Base-by-base conservation (phyloP, 2,888 invertebrate genomes). In the Drosophila vallismaia region DNA sequence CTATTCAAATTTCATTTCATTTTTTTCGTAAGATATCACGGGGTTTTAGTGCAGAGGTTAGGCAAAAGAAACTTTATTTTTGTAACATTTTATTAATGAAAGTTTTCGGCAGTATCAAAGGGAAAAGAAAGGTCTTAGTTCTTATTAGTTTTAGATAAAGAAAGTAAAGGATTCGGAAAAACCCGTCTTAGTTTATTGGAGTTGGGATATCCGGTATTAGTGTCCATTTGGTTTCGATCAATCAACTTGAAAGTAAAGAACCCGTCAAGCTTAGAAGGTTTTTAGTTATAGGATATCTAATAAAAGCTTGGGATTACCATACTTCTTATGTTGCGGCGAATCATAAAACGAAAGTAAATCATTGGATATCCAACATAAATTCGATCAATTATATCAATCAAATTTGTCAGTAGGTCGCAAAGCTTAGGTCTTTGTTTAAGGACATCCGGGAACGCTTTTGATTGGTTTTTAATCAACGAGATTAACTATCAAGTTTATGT, bases 371-470 rank as follows among this genome's bases (percentile, higher is more conserved):
- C 28, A 28, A 28, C 28, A 19, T 28, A 28, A 28, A 28, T 28
- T 6, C 28, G 5, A 6, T 28, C 28, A 5, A 28, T 5, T 28
- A 28, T 28, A 5, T 28, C 28, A 28, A 28, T 28, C 40, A 19
- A 1, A 1, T 19, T 19, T 19, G 1, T 19, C 19, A 1, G 19
- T 19, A 19, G 19, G 19, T 8, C 6, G 1, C 12, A 2, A 19
- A 38, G 38, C 40, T 19, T 42, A 42, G 12, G 7, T 7, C 3
- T 14, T 42, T 9, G 19, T 7, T 19, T 12, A 3, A 9, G 44
- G 44, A 44, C 14, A 14, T 42, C 19, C 46, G 48, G 60, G 40
- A 33, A 59, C 60, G 60, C 60, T 42, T 62, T 48, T 60, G 60
- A 62, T 60, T 31, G 12, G 14, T 33, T 59, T 48, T 46, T 38